phyloP scores from a whole-genome alignment of 2,797 vertebrate species.

The Macropus fuliginosus region DNA sequence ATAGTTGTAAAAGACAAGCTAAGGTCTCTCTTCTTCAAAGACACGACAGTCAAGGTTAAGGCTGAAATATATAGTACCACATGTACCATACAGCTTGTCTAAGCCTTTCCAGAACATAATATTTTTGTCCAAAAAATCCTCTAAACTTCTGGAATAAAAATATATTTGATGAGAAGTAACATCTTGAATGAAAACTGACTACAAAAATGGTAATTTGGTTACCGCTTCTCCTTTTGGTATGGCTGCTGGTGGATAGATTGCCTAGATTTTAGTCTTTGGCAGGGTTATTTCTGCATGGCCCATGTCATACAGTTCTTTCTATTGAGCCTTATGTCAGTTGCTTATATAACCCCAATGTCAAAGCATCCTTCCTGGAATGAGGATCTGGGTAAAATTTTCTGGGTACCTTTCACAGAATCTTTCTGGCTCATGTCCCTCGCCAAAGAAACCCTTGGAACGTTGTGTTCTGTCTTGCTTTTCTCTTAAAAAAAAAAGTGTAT shows the following conservation, averaged over 20 bases:
- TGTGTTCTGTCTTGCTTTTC: not conserved
- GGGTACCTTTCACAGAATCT: not conserved
- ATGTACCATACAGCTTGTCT: not conserved
- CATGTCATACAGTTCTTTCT: not conserved
- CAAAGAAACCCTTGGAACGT: not conserved
- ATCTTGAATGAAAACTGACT: not conserved
- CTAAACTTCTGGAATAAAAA: conserved; percentile 7
- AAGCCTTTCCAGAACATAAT: not conserved
- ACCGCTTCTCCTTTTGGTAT: not conserved
- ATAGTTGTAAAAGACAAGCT: not conserved
- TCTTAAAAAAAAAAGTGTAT: not conserved
- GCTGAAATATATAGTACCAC: not conserved
- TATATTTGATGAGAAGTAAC: not conserved
- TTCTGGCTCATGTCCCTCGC: not conserved
- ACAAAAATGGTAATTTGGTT: not conserved
- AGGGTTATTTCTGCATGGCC: not conserved
- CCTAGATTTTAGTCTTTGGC: not conserved
- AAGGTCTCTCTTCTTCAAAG: conserved; percentile 44
- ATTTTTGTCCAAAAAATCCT: not conserved
- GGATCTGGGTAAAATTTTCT: not conserved
- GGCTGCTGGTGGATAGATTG: not conserved
- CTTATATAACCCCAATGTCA: not conserved
- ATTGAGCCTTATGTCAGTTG: not conserved
- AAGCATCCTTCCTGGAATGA: not conserved
- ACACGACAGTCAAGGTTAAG: conserved; percentile 3